A percentile compares a stretch with the other conserved stretches of the same genome.
phyloP scores from a whole-genome alignment of 23 tunicate genomes.

The Trididemnum miniatum region DNA sequence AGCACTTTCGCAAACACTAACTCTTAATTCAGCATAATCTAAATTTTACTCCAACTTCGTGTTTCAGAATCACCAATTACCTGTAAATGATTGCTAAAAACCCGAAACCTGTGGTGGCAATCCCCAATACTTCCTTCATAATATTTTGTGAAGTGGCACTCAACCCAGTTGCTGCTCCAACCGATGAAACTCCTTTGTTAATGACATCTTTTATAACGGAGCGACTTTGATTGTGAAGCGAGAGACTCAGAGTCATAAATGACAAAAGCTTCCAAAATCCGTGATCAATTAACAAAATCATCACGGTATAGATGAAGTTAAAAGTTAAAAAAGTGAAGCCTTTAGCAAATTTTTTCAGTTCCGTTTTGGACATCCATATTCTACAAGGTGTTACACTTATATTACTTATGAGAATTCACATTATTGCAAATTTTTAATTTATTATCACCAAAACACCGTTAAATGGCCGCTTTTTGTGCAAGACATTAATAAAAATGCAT shows the following conservation, averaged over 20 bases:
- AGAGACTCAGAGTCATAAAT: constrained; percentile 33
- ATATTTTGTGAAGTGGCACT: constrained; percentile 14
- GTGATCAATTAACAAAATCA: constrained; percentile 52
- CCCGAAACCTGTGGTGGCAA: constrained; percentile 51
- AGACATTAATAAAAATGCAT: too few relatives aligned
- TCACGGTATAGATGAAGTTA: constrained; percentile 52
- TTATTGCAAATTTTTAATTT: too few relatives aligned
- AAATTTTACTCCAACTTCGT: too few relatives aligned
- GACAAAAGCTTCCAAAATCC: constrained; percentile 57
- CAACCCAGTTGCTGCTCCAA: constrained; percentile 5
- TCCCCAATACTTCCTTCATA: constrained; percentile 4
- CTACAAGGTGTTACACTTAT: too few relatives aligned
- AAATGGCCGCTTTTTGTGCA: too few relatives aligned
- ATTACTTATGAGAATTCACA: too few relatives aligned
- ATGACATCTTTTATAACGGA: constrained; percentile 15
- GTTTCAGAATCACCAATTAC: too few relatives aligned
- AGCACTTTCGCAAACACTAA: too few relatives aligned
- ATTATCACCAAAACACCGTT: too few relatives aligned
- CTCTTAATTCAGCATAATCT: too few relatives aligned
- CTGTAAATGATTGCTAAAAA: constrained; percentile 69
- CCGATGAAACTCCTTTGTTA: constrained; percentile 25
- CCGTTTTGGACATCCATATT: constrained; percentile 72
- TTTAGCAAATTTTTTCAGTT: constrained; percentile 71
- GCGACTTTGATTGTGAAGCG: constrained; percentile 40
- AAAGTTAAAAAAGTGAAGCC: constrained; percentile 58